Conservation (phyloP, 2,797 vertebrate genomes). For the Mareca penelope region DNA sequence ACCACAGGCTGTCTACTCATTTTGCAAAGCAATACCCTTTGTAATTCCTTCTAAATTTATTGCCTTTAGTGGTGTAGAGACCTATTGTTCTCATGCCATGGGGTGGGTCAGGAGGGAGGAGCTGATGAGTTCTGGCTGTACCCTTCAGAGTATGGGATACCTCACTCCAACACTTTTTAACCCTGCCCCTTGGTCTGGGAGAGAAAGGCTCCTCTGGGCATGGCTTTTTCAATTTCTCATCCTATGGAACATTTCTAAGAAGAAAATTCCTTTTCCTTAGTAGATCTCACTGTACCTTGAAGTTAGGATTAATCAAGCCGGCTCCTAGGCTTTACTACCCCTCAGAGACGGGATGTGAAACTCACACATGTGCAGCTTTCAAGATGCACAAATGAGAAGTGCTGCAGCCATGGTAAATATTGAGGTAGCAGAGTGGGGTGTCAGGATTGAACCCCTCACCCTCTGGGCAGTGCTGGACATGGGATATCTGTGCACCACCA, state of each 20-base stretch:
- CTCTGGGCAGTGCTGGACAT: background rate
- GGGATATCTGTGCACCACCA: background rate
- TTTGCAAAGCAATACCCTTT: background rate
- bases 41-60: slow-evolving; percentile 7
- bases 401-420: background rate
- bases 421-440: background rate
- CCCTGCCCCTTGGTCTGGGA: background rate
- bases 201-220: background rate
- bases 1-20: background rate
- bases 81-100: background rate
- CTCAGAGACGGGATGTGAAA: background rate
- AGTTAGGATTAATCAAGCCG: background rate
- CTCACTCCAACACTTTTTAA: background rate
- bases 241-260: background rate
- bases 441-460: background rate
- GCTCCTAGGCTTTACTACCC: background rate
- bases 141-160: background rate
- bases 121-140: background rate
- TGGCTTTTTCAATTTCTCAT: background rate
- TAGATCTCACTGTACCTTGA: background rate
- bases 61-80: background rate
- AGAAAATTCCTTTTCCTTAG: background rate
- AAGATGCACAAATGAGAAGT: background rate
- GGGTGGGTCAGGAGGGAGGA: background rate
- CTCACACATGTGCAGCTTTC: background rate